Conservation (phyloP, 2,888 invertebrate species). For the Apeira syringaria region DNA sequence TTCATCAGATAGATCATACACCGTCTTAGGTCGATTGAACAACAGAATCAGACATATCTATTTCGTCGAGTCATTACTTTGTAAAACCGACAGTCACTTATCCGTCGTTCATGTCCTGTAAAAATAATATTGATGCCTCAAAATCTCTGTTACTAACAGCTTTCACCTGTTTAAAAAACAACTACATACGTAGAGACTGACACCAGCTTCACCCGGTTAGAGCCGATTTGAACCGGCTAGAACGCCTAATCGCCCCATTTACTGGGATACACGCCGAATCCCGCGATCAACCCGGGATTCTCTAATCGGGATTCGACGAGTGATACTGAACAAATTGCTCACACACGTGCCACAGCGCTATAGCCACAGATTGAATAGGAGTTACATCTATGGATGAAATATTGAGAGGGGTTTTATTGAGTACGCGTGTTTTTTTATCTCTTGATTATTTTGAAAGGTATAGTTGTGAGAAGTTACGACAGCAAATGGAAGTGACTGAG, state of each 20-base stretch:
- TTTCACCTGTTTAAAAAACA: slow-evolving; percentile 10
- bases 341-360: slow-evolving; percentile 41
- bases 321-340: slow-evolving; percentile 60
- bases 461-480: too few species aligned
- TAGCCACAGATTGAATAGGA: slow-evolving; percentile 8
- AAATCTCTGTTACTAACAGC: not conserved
- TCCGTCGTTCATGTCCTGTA: too few species aligned
- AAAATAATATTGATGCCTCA: too few species aligned
- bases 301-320: slow-evolving; percentile 62
- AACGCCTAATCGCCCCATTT: slow-evolving; percentile 69
- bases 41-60: too few species aligned
- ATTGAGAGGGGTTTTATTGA: slow-evolving; percentile 30
- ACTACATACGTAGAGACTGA: slow-evolving; percentile 32
- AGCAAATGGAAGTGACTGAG: too few species aligned
- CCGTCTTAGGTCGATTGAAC: too few species aligned
- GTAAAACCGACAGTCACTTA: too few species aligned
- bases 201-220: slow-evolving; percentile 52
- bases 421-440: slow-evolving; percentile 33
- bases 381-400: too few species aligned
- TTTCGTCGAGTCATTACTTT: too few species aligned
- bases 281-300: slow-evolving; percentile 54
- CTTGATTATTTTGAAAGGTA: slow-evolving; percentile 22
- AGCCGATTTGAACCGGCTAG: slow-evolving; percentile 54
- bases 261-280: slow-evolving; percentile 53
- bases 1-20: too few species aligned